Evolutionary conservation across 2,888 invertebrate species (phyloP).

Genomic region (Mythimna loreyi): DNA sequence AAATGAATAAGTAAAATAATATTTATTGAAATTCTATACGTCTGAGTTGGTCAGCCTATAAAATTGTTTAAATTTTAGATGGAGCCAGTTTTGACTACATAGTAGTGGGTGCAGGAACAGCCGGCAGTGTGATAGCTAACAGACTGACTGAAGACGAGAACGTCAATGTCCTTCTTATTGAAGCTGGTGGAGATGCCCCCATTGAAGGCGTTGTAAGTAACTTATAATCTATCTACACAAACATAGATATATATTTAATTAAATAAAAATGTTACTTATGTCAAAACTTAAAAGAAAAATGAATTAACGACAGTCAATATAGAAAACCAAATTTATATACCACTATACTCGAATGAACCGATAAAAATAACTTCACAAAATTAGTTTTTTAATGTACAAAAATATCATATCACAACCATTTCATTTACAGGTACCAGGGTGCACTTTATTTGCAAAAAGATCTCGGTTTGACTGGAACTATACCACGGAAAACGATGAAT

Average conservation of each 20-base stretch:
- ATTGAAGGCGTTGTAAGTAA: conserved; percentile 48
- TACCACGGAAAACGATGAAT: conserved; percentile 35
- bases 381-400: no score
- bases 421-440: conserved; percentile 47
- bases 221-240: no score
- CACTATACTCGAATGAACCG: no score
- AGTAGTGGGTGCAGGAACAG: conserved; percentile 59
- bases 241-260: no score
- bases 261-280: no score
- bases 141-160: conserved; percentile 55
- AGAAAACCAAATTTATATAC: neutral
- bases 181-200: conserved; percentile 84
- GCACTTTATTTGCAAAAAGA: conserved; percentile 33
- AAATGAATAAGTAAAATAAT: no score
- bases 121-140: conserved; percentile 61
- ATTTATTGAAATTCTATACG: no score
- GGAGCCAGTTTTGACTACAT: conserved; percentile 54
- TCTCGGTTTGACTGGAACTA: conserved; percentile 53
- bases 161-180: conserved; percentile 79
- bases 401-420: neutral
- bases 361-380: no score
- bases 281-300: no score
- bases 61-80: conserved; percentile 38
- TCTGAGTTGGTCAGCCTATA: no score
- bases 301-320: no score